Evolutionary conservation across 2,888 invertebrate genomes (phyloP).

Genomic region (Andrena minutula): DNA sequence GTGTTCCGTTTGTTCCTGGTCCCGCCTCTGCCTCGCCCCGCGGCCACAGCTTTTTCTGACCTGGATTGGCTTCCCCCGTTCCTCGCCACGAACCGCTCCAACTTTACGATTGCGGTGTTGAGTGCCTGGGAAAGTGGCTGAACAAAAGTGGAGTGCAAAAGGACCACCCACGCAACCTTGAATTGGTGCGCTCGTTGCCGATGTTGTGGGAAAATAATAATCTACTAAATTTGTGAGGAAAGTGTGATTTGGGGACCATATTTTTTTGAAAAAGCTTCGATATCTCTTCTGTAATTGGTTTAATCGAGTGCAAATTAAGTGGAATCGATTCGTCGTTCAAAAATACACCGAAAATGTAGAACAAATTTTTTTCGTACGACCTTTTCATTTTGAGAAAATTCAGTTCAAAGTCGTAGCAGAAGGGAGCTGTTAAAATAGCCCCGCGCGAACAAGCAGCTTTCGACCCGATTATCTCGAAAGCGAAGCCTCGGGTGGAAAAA

Average conservation of each 20-base stretch:
- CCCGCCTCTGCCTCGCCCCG: background rate
- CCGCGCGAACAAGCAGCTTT: background rate
- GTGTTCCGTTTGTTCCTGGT: constrained; percentile 26
- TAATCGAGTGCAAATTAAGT: background rate
- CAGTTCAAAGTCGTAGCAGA: background rate
- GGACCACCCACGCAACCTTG: background rate
- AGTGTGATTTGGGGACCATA: background rate
- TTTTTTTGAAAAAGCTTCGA: background rate
- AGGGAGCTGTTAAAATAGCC: background rate
- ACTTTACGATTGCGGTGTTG: constrained; percentile 2
- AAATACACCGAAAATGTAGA: background rate
- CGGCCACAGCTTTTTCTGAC: background rate
- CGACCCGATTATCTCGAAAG: background rate
- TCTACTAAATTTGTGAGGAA: background rate
- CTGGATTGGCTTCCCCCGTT: background rate
- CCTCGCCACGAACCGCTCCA: background rate
- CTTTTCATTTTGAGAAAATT: background rate
- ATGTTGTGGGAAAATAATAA: background rate
- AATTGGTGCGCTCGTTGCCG: background rate
- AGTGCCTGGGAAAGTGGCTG: background rate
- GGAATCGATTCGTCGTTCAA: background rate
- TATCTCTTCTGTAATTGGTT: background rate
- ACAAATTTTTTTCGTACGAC: background rate
- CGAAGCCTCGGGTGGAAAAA: no score
- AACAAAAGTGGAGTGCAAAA: background rate